phyloP scores from a whole-genome alignment of 2,888 invertebrate species.

The Temnothorax ravouxi region DNA sequence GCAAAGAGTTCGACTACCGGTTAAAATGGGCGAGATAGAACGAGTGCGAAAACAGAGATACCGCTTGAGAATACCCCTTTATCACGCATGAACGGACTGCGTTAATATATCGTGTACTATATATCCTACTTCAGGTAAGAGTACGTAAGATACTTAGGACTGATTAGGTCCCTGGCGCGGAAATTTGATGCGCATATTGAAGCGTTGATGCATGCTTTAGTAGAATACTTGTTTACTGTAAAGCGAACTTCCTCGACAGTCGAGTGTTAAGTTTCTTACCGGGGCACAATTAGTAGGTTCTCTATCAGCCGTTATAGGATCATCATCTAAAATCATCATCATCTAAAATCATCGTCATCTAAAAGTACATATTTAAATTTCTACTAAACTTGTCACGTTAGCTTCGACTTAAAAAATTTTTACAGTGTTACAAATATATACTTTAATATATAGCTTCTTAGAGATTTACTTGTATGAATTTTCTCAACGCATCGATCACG shows the following conservation, averaged over 20 bases:
- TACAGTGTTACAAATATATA: not conserved
- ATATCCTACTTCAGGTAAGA: slow-evolving; percentile 37
- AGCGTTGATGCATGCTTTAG: slow-evolving; percentile 32
- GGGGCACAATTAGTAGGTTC: not conserved
- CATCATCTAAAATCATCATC: not conserved
- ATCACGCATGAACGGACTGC: not conserved
- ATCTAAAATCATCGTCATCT: not conserved
- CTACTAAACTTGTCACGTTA: not conserved
- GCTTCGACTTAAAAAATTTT: not conserved
- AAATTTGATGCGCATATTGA: slow-evolving; percentile 46
- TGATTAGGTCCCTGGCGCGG: slow-evolving; percentile 25
- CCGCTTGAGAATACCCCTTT: slow-evolving; percentile 22
- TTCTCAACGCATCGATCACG: not conserved
- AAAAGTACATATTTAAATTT: not conserved
- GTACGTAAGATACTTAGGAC: slow-evolving; percentile 35
- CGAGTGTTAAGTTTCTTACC: slow-evolving; percentile 36
- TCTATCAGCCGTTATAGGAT: not conserved
- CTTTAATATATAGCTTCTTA: not conserved
- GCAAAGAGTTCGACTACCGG: not conserved
- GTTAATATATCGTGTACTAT: slow-evolving; percentile 27
- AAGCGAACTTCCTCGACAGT: slow-evolving; percentile 26
- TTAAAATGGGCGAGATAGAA: not conserved
- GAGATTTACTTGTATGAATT: not conserved
- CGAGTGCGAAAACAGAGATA: slow-evolving; percentile 17
- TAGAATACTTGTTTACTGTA: slow-evolving; percentile 31